Base-by-base conservation (phyloP, 2,113 vertebrate genomes). In the Leptodactylus fuscus region DNA sequence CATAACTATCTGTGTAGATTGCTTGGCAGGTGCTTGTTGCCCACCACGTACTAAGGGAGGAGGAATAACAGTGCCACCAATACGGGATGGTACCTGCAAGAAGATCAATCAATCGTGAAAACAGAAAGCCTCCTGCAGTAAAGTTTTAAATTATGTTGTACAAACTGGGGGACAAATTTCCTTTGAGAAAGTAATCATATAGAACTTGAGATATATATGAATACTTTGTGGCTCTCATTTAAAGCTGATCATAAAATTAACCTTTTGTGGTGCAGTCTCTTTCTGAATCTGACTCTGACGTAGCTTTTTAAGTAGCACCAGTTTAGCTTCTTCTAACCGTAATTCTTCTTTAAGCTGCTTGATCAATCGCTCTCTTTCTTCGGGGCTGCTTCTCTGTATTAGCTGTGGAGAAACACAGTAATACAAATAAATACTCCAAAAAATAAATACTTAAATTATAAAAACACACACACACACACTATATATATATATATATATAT, bases 231-330 rank as follows among this genome's bases (percentile, higher is more conserved):
- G n/a, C n/a, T n/a, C n/a, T n/a, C n/a, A n/a, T n/a, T n/a, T n/a
- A n/a, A n/a, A n/a, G n/a, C n/a, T n/a, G n/a, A n/a, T 13, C 46
- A 48, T 65, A 38, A 24, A 51, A 6, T 69, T 51, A 88, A 98
- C 98, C 97, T 99, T 99, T 89, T 96, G 96, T 1, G 92, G 87
- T 0, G 93, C 89, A 60, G 93, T 94, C 88, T 98, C 97, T 89
- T 99, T 99, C 90, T 99, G 98, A 81, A 97, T 97, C 88, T 99
- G 98, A 89, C 98, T 99, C 87, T 99, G 98, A n/a, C 98, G 92
- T 2, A 99, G 88, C 81, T 99, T 99, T 89, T 99, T 99, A 22
- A 99, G 91, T 51, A 99, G 89, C 53, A 99, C 97, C 0, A 99
- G 93, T 69, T 98, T 99, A 70, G 98, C 98, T 91, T 99, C 98